Evolutionary conservation across 2,888 invertebrate genomes (phyloP), one percentile per base, ranked within the genome.

Genomic region (Lydus trimaculatus): DNA sequence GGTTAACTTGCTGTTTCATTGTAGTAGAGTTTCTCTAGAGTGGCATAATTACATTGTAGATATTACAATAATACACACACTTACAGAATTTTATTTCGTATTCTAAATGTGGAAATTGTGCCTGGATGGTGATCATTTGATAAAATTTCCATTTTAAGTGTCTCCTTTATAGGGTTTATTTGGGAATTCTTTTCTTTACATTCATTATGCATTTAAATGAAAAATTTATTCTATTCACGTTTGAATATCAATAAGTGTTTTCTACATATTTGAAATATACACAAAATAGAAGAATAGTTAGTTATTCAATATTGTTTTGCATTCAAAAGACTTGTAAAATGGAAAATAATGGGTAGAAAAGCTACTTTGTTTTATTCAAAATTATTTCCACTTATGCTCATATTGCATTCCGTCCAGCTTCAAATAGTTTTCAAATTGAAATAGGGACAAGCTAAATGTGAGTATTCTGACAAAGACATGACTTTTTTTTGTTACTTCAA

Each of bases 121-220:
- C 4, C 8, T 11, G 20, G 48, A 11, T 52, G 61, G 33, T 6
- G 39, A 61, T 59, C 25, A 66, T 66, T 59, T 67, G 63, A 67
- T 63, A 67, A 67, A 69, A 69, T 69, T 69, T 59, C 65, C 69
- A 69, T 69, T 69, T 69, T 59, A 65, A 69, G 65, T 60, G 52
- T 33, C 25, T 25, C 52, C 13, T 52, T 23, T 52, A 52, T 43
- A 52, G 61, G 63, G 62, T 56, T 52, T 33, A 31, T 62, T 62
- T 17, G 4, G n/a, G n/a, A 52, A 56, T 59, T 63, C 60, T 58
- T 63, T 23, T 33, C 31, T 63, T 65, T 63, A 31, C 43, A 62
- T 65, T 65, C 69, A 65, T 69, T 65, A 69, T 48, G 48, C 69
- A 69, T 69, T 69, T 69, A 69, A 69, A 69, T 69, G 69, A 63